Evolutionary conservation across 2,888 invertebrate species (phyloP), one percentile per base, ranked within the genome.

Genomic region (Teleogryllus oceanicus): DNA sequence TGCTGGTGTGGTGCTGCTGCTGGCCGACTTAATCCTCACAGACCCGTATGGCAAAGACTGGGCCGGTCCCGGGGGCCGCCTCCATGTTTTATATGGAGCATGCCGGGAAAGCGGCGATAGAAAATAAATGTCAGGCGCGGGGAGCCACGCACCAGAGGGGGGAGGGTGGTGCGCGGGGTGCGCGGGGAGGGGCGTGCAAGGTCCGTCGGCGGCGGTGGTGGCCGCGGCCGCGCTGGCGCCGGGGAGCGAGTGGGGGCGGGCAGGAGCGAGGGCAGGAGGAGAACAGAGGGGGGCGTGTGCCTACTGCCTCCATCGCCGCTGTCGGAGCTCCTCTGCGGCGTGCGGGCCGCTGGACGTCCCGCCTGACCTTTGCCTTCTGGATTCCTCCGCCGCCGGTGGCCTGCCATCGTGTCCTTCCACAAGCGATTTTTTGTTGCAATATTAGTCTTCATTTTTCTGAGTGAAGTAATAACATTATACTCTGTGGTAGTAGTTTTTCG

Each of bases 71-170:
- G 50, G 78, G 24, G 74, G 77, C 77, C 75, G 49, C 77, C 81
- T 74, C 81, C 79, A 79, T 80, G 81, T 81, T 81, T 81, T 81
- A 81, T 81, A 81, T 80, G 79, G 76, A 77, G 79, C 76, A 62
- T 62, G 62, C 62, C 62, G 62, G 62, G 62, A 62, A 62, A 62
- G 62, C 62, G 62, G 62, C 62, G 62, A 62, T n/a, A n/a, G 79
- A 77, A 81, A 51, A 76, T 50, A 80, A 79, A 78, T 81, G 80
- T 80, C 81, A 80, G 75, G 18, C 24, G 76, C 49, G 75, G 20
- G 75, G n/a, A n/a, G 74, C 21, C 74, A 18, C 18, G 18, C 21
- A 24, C 49, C 12, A 24, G 49, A 20, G 20, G 49, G 62, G 74
- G 21, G 8, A 21, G 76, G 12, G 75, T 8, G 51, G 24, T 16